Base-by-base conservation (phyloP, 2,888 invertebrate genomes). In the Tetragonula carbonaria region DNA sequence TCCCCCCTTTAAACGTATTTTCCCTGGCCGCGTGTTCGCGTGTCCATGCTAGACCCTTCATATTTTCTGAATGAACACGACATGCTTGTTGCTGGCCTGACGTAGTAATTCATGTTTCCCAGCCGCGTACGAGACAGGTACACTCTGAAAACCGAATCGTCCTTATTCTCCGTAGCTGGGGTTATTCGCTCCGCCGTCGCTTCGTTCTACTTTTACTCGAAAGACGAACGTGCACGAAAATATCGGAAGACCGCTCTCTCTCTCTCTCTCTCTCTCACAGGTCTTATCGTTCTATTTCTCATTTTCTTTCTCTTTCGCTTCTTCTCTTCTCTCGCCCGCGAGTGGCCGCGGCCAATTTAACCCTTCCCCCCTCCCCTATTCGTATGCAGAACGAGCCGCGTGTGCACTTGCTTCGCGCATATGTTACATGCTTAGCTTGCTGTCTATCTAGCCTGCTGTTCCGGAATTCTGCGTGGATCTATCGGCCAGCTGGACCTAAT, bases 401-500 rank as follows among this genome's bases (percentile, higher is more conserved):
- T 45, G 75, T 53, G 71, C 77, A 72, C 74, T 79, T 75, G 78
- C 74, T 75, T 28, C 62, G 78, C 85, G 80, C 87, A 82, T 87
- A 81, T 86, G 82, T 87, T 80, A 86, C 82, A 77, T 81, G 84
- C 87, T 89, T 89, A 88, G 88, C 89, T 86, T 82, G 88, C 86
- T 85, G 86, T 82, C 86, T 84, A 84, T 80, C 85, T 73, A 63
- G 78, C 73, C 84, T 74, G 79, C 89, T 89, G 89, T 88, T 89
- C 81, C 77, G 86, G 84, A 86, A 89, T 89, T 89, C 89, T 83
- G 87, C 86, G 86, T 89, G 87, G 87, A 89, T 90, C 86, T 87
- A 88, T 89, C 84, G 89, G 86, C 87, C 86, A 86, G 89, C 84
- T 89, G 89, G 82, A 86, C 85, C 85, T 89, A 89, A 89, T 89